Evolutionary conservation across 2,797 vertebrate genomes (phyloP).

Genomic region (Sebastes taczanowskii): DNA sequence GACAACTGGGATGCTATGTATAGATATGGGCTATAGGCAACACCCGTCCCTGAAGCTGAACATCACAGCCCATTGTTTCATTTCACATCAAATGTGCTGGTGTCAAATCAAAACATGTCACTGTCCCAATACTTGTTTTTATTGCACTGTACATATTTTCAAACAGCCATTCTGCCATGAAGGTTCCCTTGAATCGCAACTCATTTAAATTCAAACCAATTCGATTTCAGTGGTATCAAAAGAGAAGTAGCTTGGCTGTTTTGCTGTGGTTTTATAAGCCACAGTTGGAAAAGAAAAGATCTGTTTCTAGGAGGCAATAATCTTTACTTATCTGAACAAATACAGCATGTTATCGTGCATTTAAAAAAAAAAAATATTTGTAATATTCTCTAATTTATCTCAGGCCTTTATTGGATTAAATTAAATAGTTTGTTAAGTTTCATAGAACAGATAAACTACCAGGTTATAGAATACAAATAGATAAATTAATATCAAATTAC

Average conservation of each 20-base stretch:
- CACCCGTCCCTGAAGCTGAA: not conserved
- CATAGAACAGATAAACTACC: not conserved
- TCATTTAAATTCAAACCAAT: constrained; percentile 25
- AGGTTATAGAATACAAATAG: not conserved
- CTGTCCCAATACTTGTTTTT: not conserved
- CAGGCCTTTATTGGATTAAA: not conserved
- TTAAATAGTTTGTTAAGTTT: not conserved
- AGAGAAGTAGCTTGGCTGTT: constrained; percentile 7
- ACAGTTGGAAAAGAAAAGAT: not conserved
- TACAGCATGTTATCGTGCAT: not conserved
- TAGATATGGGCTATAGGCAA: not conserved
- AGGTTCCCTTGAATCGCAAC: not conserved
- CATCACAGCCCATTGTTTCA: constrained; percentile 23
- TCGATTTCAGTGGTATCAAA: constrained; percentile 13
- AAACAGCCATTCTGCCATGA: not conserved
- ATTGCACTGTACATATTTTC: not conserved
- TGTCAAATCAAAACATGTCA: constrained; percentile 11
- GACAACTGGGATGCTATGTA: not conserved
- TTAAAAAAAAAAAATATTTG: not conserved
- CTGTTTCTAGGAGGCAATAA: constrained; percentile 4
- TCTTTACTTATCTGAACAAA: constrained; percentile 10
- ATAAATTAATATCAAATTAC: not conserved
- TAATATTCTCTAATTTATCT: constrained; percentile 1
- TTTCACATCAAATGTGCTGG: constrained; percentile 25
- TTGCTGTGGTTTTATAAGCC: constrained; percentile 19